phyloP scores from a whole-genome alignment of 2,797 vertebrate genomes.

The Discoglossus pictus region DNA sequence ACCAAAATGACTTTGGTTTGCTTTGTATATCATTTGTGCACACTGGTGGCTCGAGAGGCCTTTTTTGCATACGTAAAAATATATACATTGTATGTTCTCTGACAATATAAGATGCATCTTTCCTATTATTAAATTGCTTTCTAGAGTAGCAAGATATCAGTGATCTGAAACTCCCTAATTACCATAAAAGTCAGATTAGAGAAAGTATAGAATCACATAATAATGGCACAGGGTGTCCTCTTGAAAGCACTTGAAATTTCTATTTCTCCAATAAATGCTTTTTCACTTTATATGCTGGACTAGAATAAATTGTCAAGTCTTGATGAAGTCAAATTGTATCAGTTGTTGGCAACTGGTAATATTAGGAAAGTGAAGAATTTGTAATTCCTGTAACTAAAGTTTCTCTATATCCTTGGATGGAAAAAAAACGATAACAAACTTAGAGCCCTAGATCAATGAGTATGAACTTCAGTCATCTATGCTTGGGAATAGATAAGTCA shows the following conservation, averaged over 20 bases:
- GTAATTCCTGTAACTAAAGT: too few species aligned
- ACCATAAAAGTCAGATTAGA: conserved; percentile 10
- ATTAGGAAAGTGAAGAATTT: too few species aligned
- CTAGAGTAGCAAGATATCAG: background rate
- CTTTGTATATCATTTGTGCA: conserved; percentile 47
- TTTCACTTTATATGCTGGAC: background rate
- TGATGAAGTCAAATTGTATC: too few species aligned
- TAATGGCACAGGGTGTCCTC: conserved; percentile 1
- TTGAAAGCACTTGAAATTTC: background rate
- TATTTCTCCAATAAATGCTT: background rate
- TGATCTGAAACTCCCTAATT: conserved; percentile 13
- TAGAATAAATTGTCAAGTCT: too few species aligned
- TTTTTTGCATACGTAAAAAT: conserved; percentile 50
- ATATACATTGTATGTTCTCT: conserved; percentile 43
- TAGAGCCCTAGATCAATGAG: too few species aligned
- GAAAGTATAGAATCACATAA: conserved; percentile 17
- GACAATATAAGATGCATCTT: conserved; percentile 33
- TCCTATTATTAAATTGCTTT: conserved; percentile 28
- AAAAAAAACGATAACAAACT: too few species aligned
- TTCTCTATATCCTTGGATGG: too few species aligned
- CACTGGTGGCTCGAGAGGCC: conserved; percentile 37
- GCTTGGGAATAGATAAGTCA: too few species aligned
- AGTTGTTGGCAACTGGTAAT: too few species aligned
- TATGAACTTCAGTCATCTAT: too few species aligned
- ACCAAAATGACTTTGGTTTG: conserved; percentile 49